Conservation (phyloP, 2,888 invertebrate species). For the Odontocolon sp. region DNA sequence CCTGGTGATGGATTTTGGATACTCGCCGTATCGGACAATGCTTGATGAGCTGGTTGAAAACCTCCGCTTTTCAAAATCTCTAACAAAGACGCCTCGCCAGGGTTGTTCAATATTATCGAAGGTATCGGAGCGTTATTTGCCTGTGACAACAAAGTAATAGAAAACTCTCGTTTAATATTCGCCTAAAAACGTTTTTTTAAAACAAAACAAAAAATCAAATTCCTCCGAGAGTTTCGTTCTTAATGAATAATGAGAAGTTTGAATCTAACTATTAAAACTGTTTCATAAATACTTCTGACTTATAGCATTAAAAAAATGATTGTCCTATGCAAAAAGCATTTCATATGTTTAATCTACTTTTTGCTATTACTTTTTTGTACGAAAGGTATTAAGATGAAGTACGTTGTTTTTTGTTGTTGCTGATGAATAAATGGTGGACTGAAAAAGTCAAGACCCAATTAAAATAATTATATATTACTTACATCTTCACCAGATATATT, state of each 20-base stretch:
- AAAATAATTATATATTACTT: slow-evolving; percentile 5
- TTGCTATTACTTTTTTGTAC: too few species aligned
- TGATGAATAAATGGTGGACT: too few species aligned
- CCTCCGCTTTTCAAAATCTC: slow-evolving; percentile 63
- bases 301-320: too few species aligned
- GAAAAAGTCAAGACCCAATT: too few species aligned
- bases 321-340: too few species aligned
- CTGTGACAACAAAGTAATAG: slow-evolving; percentile 7
- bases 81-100: slow-evolving; percentile 65
- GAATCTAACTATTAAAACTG: too few species aligned
- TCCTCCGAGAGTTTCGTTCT: too few species aligned
- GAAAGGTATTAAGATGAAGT: too few species aligned
- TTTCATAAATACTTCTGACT: too few species aligned
- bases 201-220: background rate
- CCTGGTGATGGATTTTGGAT: slow-evolving; percentile 60
- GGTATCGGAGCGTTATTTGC: slow-evolving; percentile 48
- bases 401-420: too few species aligned
- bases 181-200: background rate
- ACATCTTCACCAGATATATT: slow-evolving; percentile 39
- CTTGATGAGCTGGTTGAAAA: slow-evolving; percentile 68
- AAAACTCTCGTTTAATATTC: background rate
- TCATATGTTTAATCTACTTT: too few species aligned
- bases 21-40: slow-evolving; percentile 58
- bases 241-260: too few species aligned
- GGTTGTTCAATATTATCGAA: slow-evolving; percentile 61